Base-by-base conservation (phyloP, 2,797 vertebrate genomes). In the Lophius americanus region DNA sequence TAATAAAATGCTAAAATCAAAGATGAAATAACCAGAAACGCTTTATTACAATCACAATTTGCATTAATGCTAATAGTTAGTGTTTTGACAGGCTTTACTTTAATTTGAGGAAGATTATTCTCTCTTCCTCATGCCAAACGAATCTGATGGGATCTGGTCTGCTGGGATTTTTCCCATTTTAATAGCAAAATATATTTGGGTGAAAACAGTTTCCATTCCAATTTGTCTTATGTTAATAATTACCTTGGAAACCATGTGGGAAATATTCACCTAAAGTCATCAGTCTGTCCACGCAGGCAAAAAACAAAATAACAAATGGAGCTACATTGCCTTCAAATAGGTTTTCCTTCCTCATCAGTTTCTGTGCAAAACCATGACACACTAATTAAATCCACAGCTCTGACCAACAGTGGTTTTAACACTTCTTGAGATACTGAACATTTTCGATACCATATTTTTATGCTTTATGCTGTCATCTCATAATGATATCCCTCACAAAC, bases 331-430 rank as follows among this genome's bases (percentile, higher is more conserved):
- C 14, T 51, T 33, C 5, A 6, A 36, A 36, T 8, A 41, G 5
- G 0, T 46, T 11, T 43, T 23, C 23, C 37, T 14, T 33, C 14
- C 43, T 54, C 36, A n/a, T n/a, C 33, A 36, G 14, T 56, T 41
- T 32, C 9, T 42, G 3, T 38, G 5, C 14, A 42, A 32, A 56
- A 13, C 13, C 37, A 6, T 3, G 7, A 3, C 44, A 50, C 23
- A 56, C 44, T 51, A 42, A 51, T 60, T 56, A 64, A 56, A 50
- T 42, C 51, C 55, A 2, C 1, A 5, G 33, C 12, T 59, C 42
- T 8, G 42, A 64, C n/a, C 53, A 51, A 33, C 10, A 53, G 42
- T 51, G 57, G 10, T 13, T 42, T 70, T 11, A 23, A 23, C 23
- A 23, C 36, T 32, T 46, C 6, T 12, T 47, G 13, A 36, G 12